phyloP scores from a whole-genome alignment of 2,113 vertebrate species.

The Myocastor coypus region DNA sequence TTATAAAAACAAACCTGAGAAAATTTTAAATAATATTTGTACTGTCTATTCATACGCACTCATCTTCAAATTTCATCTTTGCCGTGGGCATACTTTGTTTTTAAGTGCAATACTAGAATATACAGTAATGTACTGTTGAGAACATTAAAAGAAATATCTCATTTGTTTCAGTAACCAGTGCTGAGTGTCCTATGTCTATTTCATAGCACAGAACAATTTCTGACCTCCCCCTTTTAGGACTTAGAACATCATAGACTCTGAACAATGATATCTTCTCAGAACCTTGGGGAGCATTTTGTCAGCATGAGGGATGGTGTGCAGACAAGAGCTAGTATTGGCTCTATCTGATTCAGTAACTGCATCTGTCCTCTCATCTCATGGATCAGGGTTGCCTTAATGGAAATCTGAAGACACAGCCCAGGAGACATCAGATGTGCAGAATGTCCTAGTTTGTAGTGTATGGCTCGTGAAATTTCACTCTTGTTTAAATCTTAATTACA shows the following conservation, averaged over 20 bases:
- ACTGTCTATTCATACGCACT: background rate
- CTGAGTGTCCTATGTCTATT: background rate
- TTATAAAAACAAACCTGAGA: background rate
- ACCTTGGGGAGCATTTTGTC: background rate
- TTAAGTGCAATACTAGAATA: background rate
- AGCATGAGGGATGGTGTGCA: background rate
- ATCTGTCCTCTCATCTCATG: background rate
- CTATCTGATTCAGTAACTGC: constrained; percentile 38
- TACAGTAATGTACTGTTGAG: background rate
- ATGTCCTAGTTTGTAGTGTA: constrained; percentile 1
- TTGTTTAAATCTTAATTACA: constrained; percentile 58
- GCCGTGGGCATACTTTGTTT: background rate
- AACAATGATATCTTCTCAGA: background rate
- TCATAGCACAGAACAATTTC: background rate
- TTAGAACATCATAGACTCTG: background rate
- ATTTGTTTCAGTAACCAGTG: background rate
- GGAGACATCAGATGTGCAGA: constrained; percentile 43
- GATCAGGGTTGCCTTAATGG: constrained; percentile 54
- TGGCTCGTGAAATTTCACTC: constrained; percentile 59
- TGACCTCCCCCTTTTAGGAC: background rate
- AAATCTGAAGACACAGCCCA: constrained; percentile 70
- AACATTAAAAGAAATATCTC: background rate
- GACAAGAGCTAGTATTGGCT: background rate
- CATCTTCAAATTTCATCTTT: background rate
- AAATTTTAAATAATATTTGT: background rate